A percentile compares a stretch with the other conserved stretches of the same genome.
phyloP scores from a whole-genome alignment of 2,113 vertebrate species.

The Petromus typicus region DNA sequence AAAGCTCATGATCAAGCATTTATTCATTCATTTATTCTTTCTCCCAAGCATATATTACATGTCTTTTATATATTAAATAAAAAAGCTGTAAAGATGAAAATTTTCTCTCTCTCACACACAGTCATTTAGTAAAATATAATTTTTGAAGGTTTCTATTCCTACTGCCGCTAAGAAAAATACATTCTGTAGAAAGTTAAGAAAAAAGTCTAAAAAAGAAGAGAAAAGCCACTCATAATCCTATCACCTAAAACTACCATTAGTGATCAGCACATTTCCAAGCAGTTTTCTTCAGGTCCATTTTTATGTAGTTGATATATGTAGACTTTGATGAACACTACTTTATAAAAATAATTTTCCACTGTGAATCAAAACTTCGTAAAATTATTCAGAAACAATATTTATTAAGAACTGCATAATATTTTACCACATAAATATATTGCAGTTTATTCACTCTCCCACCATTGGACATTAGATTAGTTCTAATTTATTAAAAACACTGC shows the following conservation, averaged over 20 bases:
- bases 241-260: neutral
- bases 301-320: neutral
- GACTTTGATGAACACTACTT: neutral
- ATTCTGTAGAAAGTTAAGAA: neutral
- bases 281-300: neutral
- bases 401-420: neutral
- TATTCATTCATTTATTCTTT: neutral
- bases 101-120: too few species aligned
- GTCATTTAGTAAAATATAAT: neutral
- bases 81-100: neutral
- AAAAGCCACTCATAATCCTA: neutral
- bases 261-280: neutral
- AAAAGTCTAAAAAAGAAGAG: neutral
- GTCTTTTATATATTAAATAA: neutral
- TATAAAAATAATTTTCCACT: neutral
- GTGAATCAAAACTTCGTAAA: neutral
- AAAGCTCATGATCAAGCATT: neutral
- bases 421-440: neutral
- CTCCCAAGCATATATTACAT: neutral
- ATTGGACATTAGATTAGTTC: constrained; percentile 10
- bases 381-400: constrained; percentile 10
- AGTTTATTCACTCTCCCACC: neutral
- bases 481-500: neutral
- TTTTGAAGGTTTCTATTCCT: neutral
- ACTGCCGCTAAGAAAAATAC: neutral